Evolutionary conservation across 2,888 invertebrate species (phyloP), one percentile per base, ranked within the genome.

Genomic region (Lumbricus terrestris): DNA sequence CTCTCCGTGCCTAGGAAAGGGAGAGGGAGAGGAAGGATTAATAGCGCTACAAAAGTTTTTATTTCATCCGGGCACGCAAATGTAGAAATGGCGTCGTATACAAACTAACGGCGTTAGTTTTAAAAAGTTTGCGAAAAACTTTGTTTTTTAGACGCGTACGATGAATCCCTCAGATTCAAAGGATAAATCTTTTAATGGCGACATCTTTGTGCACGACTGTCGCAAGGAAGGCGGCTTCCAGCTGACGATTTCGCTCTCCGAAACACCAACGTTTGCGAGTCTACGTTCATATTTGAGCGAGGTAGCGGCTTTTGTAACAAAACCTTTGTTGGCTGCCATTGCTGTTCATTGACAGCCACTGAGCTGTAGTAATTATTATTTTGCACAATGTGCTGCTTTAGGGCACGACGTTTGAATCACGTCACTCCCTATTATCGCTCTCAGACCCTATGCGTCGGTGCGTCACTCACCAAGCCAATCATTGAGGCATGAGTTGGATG

Each of bases 41-140:
- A 42, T 47, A 69, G 69, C 8, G 69, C 69, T 69, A 69, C 8
- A 69, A 69, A n/a, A 69, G 29, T 69, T n/a, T n/a, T n/a, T n/a
- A 29, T 69, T 69, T n/a, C 69, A 69, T 69, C 69, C 69, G 69
- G 69, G 69, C 69, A 69, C 8, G 29, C 69, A 29, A n/a, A 69
- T 13, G 69, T n/a, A 37, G 20, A 85, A 85, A 85, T 85, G 85
- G 85, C 85, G 85, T 85, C 34, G 85, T 85, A 35, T 85, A 85
- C 85, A 37, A 85, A 85, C 85, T 29, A 85, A 5, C 35, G 35
- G 34, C 37, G 85, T 85, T 85, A 35, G 85, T 85, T 85, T 85
- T 35, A 35, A 34, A 69, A 69, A 34, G 85, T 85, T 85, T 35
- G 37, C 23, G 35, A 23, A 85, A 37, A 37, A 20, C 13, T 33